phyloP scores from a whole-genome alignment of 2,113 vertebrate species.

The Mionectes macconnelli region DNA sequence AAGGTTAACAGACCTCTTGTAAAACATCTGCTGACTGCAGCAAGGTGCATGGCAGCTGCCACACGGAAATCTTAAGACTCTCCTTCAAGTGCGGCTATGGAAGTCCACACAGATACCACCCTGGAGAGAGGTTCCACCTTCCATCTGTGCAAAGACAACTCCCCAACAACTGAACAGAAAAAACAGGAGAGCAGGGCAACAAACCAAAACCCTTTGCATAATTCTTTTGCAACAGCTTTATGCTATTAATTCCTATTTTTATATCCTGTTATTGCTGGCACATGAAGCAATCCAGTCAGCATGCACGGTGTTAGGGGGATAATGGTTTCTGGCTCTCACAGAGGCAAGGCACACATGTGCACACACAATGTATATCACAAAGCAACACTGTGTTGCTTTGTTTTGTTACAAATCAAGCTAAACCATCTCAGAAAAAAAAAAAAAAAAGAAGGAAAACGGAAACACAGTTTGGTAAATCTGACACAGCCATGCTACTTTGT shows the following conservation, averaged over 20 bases:
- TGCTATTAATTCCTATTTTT: not conserved
- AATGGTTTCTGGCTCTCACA: not conserved
- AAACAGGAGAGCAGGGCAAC: constrained; percentile 62
- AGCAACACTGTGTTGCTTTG: constrained; percentile 9
- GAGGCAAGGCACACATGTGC: not conserved
- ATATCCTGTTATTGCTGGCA: not conserved
- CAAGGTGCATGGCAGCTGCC: constrained; percentile 58
- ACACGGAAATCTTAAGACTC: constrained; percentile 57
- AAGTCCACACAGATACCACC: constrained; percentile 56
- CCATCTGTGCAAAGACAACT: constrained; percentile 66
- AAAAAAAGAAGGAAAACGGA: not conserved
- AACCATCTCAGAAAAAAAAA: not conserved
- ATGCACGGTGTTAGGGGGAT: not conserved
- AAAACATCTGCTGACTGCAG: constrained; percentile 62
- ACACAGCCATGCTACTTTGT: not conserved
- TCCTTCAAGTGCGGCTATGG: constrained; percentile 56
- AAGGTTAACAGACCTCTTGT: constrained; percentile 66
- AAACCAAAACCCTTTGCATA: constrained; percentile 37
- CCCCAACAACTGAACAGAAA: constrained; percentile 59
- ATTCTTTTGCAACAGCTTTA: constrained; percentile 11
- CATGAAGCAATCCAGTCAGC: constrained; percentile 7
- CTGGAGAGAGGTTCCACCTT: constrained; percentile 45
- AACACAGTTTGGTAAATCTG: not conserved
- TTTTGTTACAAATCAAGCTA: not conserved
- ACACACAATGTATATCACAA: not conserved